Percentiles rank a stretch among this genome's conserved stretches.
phyloP scores from a whole-genome alignment of 2,113 vertebrate species.

The Oryzias javanicus region DNA sequence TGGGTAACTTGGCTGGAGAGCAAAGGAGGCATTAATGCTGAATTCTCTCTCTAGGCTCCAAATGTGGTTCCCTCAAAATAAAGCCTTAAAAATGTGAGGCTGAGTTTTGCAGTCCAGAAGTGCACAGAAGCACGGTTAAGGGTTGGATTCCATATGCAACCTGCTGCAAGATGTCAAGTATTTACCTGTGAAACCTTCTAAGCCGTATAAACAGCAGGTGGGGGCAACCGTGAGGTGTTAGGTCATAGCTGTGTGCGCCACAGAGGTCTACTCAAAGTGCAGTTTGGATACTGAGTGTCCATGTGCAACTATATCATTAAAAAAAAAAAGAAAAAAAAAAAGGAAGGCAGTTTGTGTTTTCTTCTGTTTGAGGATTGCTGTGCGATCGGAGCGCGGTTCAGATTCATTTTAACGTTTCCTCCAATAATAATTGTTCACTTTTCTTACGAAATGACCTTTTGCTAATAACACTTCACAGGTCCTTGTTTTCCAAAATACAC shows the following conservation, averaged over 20 bases:
- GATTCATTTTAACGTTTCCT: conserved; percentile 26
- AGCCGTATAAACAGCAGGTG: conserved; percentile 25
- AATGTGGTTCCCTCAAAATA: conserved; percentile 36
- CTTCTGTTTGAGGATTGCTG: conserved; percentile 31
- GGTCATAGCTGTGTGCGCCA: conserved; percentile 38
- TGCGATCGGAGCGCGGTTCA: conserved; percentile 28
- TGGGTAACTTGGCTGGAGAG: conserved; percentile 57
- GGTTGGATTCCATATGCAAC: conserved; percentile 40
- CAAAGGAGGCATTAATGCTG: conserved; percentile 42
- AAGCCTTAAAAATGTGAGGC: conserved; percentile 31
- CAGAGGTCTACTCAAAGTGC: conserved; percentile 54
- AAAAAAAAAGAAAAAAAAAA: conserved; percentile 3
- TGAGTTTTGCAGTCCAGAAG: conserved; percentile 11
- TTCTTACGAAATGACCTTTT: conserved; percentile 46
- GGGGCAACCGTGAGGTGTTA: conserved; percentile 22
- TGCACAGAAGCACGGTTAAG: conserved; percentile 50
- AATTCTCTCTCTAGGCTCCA: conserved; percentile 50
- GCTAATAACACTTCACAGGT: conserved; percentile 44
- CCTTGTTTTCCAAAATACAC: conserved; percentile 15
- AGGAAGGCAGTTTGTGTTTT: conserved; percentile 61
- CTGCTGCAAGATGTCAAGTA: conserved; percentile 21
- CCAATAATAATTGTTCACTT: conserved; percentile 39
- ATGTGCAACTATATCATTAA: conserved; percentile 46
- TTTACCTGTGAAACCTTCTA: conserved; percentile 34
- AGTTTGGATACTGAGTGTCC: conserved; percentile 37